Conservation (phyloP, 1,140 invertebrate genomes). For the Trichomalopsis sarcophagae region DNA sequence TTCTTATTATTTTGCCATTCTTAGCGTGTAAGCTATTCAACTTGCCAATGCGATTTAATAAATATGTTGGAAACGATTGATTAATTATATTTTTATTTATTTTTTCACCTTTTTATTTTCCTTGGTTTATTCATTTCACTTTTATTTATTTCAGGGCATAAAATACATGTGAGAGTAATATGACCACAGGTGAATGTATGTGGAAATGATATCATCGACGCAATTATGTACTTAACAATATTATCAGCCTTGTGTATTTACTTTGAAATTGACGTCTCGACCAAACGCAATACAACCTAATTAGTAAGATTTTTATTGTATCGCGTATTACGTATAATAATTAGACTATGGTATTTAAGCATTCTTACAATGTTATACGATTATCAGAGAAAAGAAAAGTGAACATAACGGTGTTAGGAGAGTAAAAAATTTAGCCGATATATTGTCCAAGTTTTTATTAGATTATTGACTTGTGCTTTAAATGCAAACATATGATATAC, state of each 20-base stretch:
- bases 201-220: neutral
- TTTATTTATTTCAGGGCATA: neutral
- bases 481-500: slow-evolving; percentile 7
- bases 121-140: slow-evolving; percentile 5
- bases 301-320: neutral
- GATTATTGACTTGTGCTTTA: slow-evolving; percentile 7
- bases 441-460: slow-evolving; percentile 20
- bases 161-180: neutral
- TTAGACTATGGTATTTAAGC: neutral
- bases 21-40: slow-evolving; percentile 71
- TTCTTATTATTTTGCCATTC: slow-evolving; percentile 65
- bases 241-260: neutral
- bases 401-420: neutral
- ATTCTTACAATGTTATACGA: slow-evolving; percentile 1
- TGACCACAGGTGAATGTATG: neutral
- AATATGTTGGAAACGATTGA: slow-evolving; percentile 68
- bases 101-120: slow-evolving; percentile 48
- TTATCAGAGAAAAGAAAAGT: neutral
- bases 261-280: neutral
- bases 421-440: neutral
- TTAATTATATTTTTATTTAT: slow-evolving; percentile 48
- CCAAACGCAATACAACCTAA: neutral
- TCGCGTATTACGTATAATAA: neutral
- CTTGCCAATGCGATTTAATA: slow-evolving; percentile 73
- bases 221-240: neutral